Evolutionary conservation across 2,797 vertebrate genomes (phyloP), one percentile per base, ranked within the genome.

Genomic region (Phyllotis vaccarum): DNA sequence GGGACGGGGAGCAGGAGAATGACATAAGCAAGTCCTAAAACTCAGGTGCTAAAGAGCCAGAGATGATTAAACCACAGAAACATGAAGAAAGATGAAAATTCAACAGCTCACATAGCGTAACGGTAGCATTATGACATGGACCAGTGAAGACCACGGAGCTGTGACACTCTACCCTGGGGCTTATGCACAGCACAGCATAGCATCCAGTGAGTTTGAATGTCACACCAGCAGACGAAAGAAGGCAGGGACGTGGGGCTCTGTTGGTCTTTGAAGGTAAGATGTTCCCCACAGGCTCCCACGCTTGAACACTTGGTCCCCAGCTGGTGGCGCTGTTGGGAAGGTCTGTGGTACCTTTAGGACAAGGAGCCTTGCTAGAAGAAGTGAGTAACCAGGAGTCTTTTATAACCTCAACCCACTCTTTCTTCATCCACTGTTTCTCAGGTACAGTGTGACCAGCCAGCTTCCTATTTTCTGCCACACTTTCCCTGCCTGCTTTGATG

Each of bases 91-190:
- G 7, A 31, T 52, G 3, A 31, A 66, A 86, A 68, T 68, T 46
- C 21, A 12, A 52, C 1, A 2, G 14, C 5, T 29, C 52, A 29
- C n/a, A 52, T 0, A 31, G 27, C 0, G 0, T 22, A 37, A 54
- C 5, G 11, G 31, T 3, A 31, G 19, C 29, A 0, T 12, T 12
- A 19, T 14, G 29, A 12, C 2, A n/a, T 4, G 10, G 70, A 6
- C 4, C 62, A 60, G 3, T 1, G 16, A 75, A 78, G 75, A 13
- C 8, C 56, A 60, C 2, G 1, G 6, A 56, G 0, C 13, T 1
- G 3, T 1, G 60, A 22, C 17, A 0, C 2, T 24, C n/a, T 7
- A 31, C n/a, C 64, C 37, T 2, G 62, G 49, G 2, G 2, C n/a
- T 40, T 78, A 52, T 0, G 40, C 7, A 11, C 8, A 21, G 27